Conservation (phyloP, 2,888 invertebrate species). For the Listrodromus nycthemerus region DNA sequence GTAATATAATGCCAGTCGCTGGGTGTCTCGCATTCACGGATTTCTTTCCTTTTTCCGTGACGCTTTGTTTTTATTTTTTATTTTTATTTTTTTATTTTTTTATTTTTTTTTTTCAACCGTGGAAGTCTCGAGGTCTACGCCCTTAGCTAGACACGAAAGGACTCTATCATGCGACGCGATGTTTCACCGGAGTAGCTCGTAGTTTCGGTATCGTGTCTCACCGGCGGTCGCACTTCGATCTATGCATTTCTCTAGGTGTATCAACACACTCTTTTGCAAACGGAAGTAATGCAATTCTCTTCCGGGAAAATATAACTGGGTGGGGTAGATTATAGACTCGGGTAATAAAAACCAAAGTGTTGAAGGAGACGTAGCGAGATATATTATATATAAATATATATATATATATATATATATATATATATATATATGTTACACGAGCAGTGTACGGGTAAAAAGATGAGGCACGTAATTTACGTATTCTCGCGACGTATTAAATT, state of each 20-base stretch:
- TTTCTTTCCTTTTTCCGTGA: constrained; percentile 27
- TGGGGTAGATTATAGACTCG: constrained; percentile 62
- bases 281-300: constrained; percentile 33
- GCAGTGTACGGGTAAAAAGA: constrained; percentile 37
- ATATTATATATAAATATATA: constrained; percentile 29
- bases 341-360: constrained; percentile 54
- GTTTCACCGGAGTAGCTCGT: not conserved
- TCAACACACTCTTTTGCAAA: not conserved
- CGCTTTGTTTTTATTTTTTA: constrained; percentile 21
- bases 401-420: constrained; percentile 36
- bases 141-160: constrained; percentile 50
- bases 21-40: constrained; percentile 14
- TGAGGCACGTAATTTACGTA: constrained; percentile 62
- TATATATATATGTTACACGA: constrained; percentile 38
- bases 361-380: constrained; percentile 55
- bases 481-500: constrained; percentile 66
- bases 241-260: constrained; percentile 32
- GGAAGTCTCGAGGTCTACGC: constrained; percentile 40
- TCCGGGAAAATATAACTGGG: constrained; percentile 61
- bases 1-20: constrained; percentile 45
- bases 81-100: constrained; percentile 36
- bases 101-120: constrained; percentile 28
- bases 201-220: constrained; percentile 37
- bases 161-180: constrained; percentile 33
- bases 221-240: constrained; percentile 1